Evolutionary conservation across 2,888 invertebrate genomes (phyloP), one percentile per base, ranked within the genome.

Genomic region (Tetragonisca angustula): DNA sequence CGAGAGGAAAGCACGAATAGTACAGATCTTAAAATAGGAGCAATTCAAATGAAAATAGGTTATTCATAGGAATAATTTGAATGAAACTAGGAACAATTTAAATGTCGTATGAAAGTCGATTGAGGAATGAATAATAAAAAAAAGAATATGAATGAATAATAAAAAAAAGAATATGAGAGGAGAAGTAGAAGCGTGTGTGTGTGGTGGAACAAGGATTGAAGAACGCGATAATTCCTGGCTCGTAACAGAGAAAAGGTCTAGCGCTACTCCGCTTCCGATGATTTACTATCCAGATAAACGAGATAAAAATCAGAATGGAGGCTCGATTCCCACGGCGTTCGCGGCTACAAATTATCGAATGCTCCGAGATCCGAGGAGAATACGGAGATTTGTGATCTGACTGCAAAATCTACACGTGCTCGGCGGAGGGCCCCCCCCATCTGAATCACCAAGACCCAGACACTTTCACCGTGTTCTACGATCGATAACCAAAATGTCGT

Each of bases 271-370:
- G 74, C 52, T 76, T 54, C 49, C 43, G 71, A 75, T 68, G 84
- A 85, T 85, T 85, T 83, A 79, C 56, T 27, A 70, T 68, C 56
- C n/a, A 68, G 79, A 86, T 84, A 74, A 74, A 64, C 50, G 19
- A 79, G 86, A 83, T 83, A 70, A 80, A 71, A 74, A 81, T 83
- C 85, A 11, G 73, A 59, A 85, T 76, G 73, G 72, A 64, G 70
- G 49, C 72, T 70, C 76, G 56, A 81, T 87, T 87, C 87, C 87
- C 87, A 87, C 87, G 87, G 80, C 76, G 82, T 83, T 81, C 67
- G 79, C 76, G 76, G 79, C 87, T 81, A 87, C 87, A 87, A 87
- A 87, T 87, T 87, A 87, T 87, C 80, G 79, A 75, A 70, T 83
- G 79, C 76, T 76, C 76, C 82, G 24, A 36, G 80, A 78, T 73